Evolutionary conservation across 1,140 invertebrate species (phyloP), one percentile per base, ranked within the genome.

Genomic region (Ridgeia piscesae): DNA sequence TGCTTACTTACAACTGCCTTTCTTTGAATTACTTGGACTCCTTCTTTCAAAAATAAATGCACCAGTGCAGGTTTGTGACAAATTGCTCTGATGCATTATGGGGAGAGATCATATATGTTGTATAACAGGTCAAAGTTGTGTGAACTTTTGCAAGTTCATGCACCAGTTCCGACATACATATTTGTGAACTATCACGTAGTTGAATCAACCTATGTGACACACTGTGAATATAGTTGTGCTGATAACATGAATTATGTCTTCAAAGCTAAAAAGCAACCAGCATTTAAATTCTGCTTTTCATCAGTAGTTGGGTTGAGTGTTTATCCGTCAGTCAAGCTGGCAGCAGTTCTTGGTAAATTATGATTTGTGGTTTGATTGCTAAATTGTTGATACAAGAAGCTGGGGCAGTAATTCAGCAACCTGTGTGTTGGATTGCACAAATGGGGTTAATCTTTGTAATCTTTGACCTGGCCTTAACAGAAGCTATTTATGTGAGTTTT

Each of bases 311-410:
- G 34, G 17, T 31, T 34, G 35, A 34, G 17, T 21, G n/a, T 90
- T 90, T 90, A 90, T 33, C 35, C 31, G 34, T 33, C n/a, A 90
- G 33, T 90, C 34, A 90, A 34, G 89, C 34, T 90, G 31, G 33
- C n/a, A 90, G 21, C 89, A 90, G 35, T 90, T 34, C 89, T 90
- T 33, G n/a, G 89, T 34, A 21, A 17, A 90, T n/a, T 4, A n/a
- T 90, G 89, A 90, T 42, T 90, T 90, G 35, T 90, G 89, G 34
- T 42, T 90, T 90, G 35, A 90, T 90, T 90, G 31, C 11, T 90
- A 90, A 42, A 42, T 42, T 90, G 58, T 77, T 77, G 58, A 77
- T 21, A 77, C 27, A 4, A 27, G 14, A 27, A 77, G 14, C 8
- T 50, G 48, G 48, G 8, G 8, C 8, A 50, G 21, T 50, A 11